Base-by-base conservation (phyloP, 2,888 invertebrate species). In the Archaeoteleia sp. region DNA sequence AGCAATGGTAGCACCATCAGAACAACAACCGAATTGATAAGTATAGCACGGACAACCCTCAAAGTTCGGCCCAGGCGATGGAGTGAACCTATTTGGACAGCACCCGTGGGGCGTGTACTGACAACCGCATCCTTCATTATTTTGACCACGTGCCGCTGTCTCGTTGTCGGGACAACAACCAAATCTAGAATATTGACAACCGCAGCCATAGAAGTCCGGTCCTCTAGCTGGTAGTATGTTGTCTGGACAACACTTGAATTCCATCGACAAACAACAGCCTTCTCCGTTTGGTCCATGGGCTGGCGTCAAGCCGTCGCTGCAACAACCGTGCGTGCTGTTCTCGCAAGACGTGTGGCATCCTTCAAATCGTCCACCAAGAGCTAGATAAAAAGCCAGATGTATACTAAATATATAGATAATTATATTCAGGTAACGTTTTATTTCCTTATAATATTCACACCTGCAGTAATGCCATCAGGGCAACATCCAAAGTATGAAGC, bases 171-270 rank as follows among this genome's bases (percentile, higher is more conserved):
- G 93, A 78, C 97, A 97, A 82, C 97, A 97, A 0, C 95, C 93
- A 77, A 91, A 94, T 10, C 89, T 90, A 0, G 93, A 89, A 71
- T 90, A 89, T 68, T 91, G 88, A 78, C 97, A 97, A 8, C 91
- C 92, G 77, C 96, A 96, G 10, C 93, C 93, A 88, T 81, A 72
- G 61, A 81, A 77, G 51, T 92, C 89, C 0, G 93, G 92, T 67
- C 97, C 97, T 67, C 90, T 88, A 2, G 97, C 96, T 1, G 93
- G 88, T 34, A 91, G 89, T 75, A 93, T 90, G 79, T 95, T 94
- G 80, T 98, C 97, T 0, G 93, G 93, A 77, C 97, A 98, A 85
- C 97, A 98, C n/a, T 96, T 95, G 81, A 88, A 93, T 1, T 88
- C 86, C 1, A 90, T 87, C 15, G 88, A 88, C 40, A 94, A 85